Evolutionary conservation across 1,140 invertebrate species (phyloP).

Genomic region (Dinothrombium tinctorium): DNA sequence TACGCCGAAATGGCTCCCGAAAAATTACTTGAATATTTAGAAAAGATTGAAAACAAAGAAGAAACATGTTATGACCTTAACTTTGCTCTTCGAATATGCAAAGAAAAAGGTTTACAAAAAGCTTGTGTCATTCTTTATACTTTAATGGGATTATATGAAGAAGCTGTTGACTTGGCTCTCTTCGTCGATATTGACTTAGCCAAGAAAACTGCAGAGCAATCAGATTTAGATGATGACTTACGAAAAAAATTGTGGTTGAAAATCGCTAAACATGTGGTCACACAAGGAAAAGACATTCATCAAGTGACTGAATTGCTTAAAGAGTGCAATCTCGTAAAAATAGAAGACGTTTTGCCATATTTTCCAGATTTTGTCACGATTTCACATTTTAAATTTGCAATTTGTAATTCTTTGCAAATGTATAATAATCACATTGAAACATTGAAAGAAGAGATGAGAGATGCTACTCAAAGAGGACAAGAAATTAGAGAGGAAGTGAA

Average conservation of each 20-base stretch:
- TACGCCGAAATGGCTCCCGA: slow-evolving; percentile 43
- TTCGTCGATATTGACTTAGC: slow-evolving; percentile 51
- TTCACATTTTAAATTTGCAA: slow-evolving; percentile 90
- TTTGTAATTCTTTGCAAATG: slow-evolving; percentile 65
- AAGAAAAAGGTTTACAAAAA: slow-evolving; percentile 27
- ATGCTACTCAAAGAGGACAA: slow-evolving; percentile 64
- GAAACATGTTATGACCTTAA: slow-evolving; percentile 21
- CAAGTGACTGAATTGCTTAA: slow-evolving; percentile 70
- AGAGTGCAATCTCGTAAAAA: slow-evolving; percentile 66
- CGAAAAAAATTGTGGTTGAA: slow-evolving; percentile 75
- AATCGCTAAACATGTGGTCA: slow-evolving; percentile 37
- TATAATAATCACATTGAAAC: slow-evolving; percentile 72
- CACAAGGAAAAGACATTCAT: slow-evolving; percentile 1
- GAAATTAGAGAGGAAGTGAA: slow-evolving; percentile 65
- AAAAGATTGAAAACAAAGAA: slow-evolving; percentile 34
- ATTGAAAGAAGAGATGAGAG: slow-evolving; percentile 72
- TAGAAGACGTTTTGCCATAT: slow-evolving; percentile 91
- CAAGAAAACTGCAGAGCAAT: slow-evolving; percentile 54
- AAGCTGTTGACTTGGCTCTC: slow-evolving; percentile 74
- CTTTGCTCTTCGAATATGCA: slow-evolving; percentile 27
- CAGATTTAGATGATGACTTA: slow-evolving; percentile 43
- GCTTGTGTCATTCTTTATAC: slow-evolving; percentile 83
- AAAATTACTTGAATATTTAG: slow-evolving; percentile 56
- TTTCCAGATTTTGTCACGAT: slow-evolving; percentile 95
- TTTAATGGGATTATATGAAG: slow-evolving; percentile 57